phyloP scores from a whole-genome alignment of 2,113 vertebrate genomes.

The Chelonoidis abingdonii region DNA sequence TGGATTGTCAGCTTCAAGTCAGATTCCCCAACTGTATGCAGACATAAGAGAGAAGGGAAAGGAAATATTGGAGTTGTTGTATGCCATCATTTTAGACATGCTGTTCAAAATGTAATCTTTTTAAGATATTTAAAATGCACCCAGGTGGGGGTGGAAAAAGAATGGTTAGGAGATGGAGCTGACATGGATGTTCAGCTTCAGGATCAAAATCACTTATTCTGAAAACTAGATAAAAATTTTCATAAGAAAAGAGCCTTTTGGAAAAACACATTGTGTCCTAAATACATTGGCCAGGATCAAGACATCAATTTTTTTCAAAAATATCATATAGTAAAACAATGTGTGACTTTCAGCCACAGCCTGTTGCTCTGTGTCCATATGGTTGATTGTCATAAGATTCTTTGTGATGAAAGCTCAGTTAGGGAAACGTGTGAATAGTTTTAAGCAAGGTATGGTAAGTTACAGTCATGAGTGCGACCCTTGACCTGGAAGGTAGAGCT shows the following conservation, averaged over 20 bases:
- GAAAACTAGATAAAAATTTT: neutral
- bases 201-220: neutral
- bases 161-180: neutral
- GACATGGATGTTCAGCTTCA: neutral
- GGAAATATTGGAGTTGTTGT: neutral
- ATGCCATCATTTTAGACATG: neutral
- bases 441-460: neutral
- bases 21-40: neutral
- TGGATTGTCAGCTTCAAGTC: neutral
- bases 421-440: fast-evolving
- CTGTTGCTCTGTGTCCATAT: fast-evolving
- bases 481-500: neutral
- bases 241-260: neutral
- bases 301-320: neutral
- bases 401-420: neutral
- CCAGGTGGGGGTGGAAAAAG: neutral
- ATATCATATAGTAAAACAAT: neutral
- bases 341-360: neutral
- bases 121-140: neutral
- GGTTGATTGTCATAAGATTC: neutral
- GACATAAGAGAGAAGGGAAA: neutral
- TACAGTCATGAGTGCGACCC: neutral
- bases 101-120: neutral
- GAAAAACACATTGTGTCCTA: neutral
- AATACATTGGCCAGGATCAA: neutral